Evolutionary conservation across 1,140 invertebrate species (phyloP).

Genomic region (Tetraneura akinire): DNA sequence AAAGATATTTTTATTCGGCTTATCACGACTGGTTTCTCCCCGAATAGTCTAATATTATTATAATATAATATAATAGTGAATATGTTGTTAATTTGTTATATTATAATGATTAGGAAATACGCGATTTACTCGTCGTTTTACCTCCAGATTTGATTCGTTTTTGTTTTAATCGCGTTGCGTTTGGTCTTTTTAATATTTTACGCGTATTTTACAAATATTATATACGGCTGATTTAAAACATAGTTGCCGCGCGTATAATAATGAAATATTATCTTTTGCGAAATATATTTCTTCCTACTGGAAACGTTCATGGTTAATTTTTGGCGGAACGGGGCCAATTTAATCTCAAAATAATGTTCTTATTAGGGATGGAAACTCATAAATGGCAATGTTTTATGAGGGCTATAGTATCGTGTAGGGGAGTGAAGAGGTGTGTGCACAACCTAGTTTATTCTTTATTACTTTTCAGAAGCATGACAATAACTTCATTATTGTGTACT

Average conservation of each 20-base stretch:
- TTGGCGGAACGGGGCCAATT: background rate
- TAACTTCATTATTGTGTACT: conserved; percentile 7
- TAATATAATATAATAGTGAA: too few species aligned
- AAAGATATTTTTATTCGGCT: too few species aligned
- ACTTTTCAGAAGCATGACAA: conserved; percentile 27
- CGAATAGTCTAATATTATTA: too few species aligned
- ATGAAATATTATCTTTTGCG: conserved; percentile 6
- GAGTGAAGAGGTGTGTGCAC: conserved; percentile 26
- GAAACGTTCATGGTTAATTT: background rate
- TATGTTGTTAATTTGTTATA: too few species aligned
- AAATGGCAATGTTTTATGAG: conserved; percentile 44
- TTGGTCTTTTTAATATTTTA: conserved; percentile 10
- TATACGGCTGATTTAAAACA: background rate
- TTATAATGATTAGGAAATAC: too few species aligned
- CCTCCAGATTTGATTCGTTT: too few species aligned
- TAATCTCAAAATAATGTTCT: conserved; percentile 25
- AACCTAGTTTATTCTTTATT: conserved; percentile 35
- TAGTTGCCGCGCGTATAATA: background rate
- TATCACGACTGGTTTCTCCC: too few species aligned
- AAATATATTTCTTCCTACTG: conserved; percentile 7
- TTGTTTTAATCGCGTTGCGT: background rate
- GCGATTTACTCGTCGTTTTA: too few species aligned
- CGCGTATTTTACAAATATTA: background rate
- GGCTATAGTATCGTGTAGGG: background rate
- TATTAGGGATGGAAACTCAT: conserved; percentile 43